These are phyloP conservation scores for Okamejei kenojei DNA, from an alignment of 2,797 vertebrate species.

Conservation along the genomic window DNA sequence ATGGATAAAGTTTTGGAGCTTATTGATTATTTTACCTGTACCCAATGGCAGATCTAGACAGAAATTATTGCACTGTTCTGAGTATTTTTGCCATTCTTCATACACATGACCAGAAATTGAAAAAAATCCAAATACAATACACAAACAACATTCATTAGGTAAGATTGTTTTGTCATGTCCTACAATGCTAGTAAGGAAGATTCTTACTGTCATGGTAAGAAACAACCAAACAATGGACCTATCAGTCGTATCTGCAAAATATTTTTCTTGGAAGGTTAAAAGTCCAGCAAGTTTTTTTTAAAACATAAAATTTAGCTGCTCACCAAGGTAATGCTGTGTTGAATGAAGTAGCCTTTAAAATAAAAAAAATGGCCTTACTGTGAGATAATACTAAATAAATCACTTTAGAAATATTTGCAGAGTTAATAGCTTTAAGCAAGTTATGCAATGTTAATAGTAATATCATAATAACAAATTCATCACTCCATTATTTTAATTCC, in stretches of 20 bases:
- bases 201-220: not conserved
- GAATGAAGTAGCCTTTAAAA: not conserved
- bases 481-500: not conserved
- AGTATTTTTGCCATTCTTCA: not conserved
- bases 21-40: not conserved
- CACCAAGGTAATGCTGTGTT: not conserved
- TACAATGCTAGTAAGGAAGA: not conserved
- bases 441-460: not conserved
- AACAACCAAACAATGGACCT: not conserved
- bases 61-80: not conserved
- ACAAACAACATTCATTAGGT: not conserved
- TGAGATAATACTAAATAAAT: not conserved
- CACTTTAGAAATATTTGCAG: not conserved
- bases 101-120: not conserved
- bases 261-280: not conserved
- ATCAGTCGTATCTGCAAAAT: not conserved
- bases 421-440: not conserved
- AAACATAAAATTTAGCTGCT: not conserved
- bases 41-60: not conserved
- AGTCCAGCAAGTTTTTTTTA: not conserved
- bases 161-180: not conserved
- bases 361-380: not conserved
- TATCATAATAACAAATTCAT: not conserved
- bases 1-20: not conserved
- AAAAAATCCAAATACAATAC: not conserved